Conservation (phyloP, 1,140 invertebrate genomes). For the Glossosoma conforme region DNA sequence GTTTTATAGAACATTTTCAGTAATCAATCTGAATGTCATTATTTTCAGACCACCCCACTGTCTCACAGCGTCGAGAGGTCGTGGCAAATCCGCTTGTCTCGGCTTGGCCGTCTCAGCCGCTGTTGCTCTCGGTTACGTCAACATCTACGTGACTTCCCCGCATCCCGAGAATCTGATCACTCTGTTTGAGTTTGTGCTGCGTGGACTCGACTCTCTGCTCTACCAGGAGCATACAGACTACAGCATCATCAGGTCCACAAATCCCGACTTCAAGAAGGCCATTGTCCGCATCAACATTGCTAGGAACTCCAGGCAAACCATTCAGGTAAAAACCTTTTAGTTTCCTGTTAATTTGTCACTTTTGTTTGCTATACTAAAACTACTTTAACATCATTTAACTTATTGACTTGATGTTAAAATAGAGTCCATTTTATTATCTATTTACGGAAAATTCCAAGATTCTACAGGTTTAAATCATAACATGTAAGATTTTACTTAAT, state of each 20-base stretch:
- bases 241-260: slow-evolving; percentile 91
- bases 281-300: slow-evolving; percentile 90
- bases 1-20: too few relatives aligned
- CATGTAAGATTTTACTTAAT: too few relatives aligned
- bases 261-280: slow-evolving; percentile 96
- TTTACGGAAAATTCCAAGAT: too few relatives aligned
- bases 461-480: too few relatives aligned
- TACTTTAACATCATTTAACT: too few relatives aligned
- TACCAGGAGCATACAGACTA: slow-evolving; percentile 98
- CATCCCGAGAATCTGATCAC: slow-evolving; percentile 98
- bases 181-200: slow-evolving; percentile 95
- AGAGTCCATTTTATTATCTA: too few relatives aligned
- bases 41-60: slow-evolving; percentile 82
- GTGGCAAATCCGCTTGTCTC: slow-evolving; percentile 98
- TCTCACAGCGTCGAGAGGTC: slow-evolving; percentile 91
- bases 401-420: too few relatives aligned
- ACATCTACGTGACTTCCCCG: slow-evolving; percentile 97
- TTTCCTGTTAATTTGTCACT: too few relatives aligned
- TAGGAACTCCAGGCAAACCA: slow-evolving; percentile 91
- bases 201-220: slow-evolving; percentile 91
- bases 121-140: slow-evolving; percentile 88
- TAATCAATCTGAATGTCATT: too few relatives aligned
- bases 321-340: too few relatives aligned
- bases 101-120: slow-evolving; percentile 87
- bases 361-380: slow-evolving; percentile 1